Evolutionary conservation across 2,113 vertebrate genomes (phyloP).

Genomic region (Eurystomus gularis): DNA sequence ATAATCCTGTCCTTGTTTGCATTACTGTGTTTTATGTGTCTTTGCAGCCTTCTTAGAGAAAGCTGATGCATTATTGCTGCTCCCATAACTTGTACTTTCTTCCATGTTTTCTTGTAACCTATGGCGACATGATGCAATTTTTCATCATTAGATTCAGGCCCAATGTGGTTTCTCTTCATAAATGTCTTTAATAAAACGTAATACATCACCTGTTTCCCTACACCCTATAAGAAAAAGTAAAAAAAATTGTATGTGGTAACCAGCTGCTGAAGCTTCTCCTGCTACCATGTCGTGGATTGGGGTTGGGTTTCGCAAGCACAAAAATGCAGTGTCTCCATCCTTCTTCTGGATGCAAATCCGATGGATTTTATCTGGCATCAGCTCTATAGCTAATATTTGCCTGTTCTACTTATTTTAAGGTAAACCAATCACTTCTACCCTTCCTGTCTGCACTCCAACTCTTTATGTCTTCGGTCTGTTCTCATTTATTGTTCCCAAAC

Average conservation of each 20-base stretch:
- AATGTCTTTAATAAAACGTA: not conserved
- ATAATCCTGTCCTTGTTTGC: not conserved
- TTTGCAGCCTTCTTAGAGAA: not conserved
- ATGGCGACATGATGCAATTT: not conserved
- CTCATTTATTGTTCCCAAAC: not conserved
- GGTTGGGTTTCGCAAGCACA: not conserved
- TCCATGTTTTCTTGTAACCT: rapidly evolving
- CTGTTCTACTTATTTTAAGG: not conserved
- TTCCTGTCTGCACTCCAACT: not conserved
- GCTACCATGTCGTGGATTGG: not conserved
- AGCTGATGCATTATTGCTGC: not conserved
- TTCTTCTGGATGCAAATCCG: too few relatives aligned
- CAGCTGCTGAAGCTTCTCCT: not conserved
- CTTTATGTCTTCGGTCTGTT: not conserved
- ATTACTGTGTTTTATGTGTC: not conserved
- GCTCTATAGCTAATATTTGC: not conserved
- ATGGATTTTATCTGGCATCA: not conserved
- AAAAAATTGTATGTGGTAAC: rapidly evolving
- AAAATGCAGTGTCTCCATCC: not conserved
- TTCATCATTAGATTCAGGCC: not conserved
- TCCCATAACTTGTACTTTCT: not conserved
- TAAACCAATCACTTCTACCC: not conserved
- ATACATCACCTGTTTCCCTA: not conserved
- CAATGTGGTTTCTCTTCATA: not conserved
- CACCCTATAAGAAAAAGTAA: not conserved